Conservation (phyloP, 2,113 vertebrate species). For the Prietella phreatophila region DNA sequence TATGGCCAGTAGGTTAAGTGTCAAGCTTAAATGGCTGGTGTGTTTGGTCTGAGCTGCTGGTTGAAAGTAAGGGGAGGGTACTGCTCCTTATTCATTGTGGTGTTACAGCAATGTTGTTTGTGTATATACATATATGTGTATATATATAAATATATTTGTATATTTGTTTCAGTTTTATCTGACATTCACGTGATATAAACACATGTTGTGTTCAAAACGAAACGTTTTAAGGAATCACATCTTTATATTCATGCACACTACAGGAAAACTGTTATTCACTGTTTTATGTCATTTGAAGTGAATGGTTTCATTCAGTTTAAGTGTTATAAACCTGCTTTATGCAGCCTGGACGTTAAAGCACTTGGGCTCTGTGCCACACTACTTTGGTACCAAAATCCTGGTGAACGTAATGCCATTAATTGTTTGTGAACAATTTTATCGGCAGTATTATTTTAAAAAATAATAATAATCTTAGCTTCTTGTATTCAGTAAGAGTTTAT, state of each 20-base stretch:
- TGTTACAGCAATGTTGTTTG: conserved; percentile 52
- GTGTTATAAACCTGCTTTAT: conserved; percentile 22
- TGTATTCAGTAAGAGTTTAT: not conserved
- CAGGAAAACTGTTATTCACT: conserved; percentile 32
- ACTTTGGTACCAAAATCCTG: conserved; percentile 32
- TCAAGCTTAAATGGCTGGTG: conserved; percentile 25
- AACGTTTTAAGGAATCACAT: conserved; percentile 38
- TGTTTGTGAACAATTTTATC: conserved; percentile 15
- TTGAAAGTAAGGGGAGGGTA: conserved; percentile 75
- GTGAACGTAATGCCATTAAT: conserved; percentile 7
- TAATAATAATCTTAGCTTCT: not conserved
- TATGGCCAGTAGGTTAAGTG: conserved; percentile 58
- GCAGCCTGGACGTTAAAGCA: conserved; percentile 29
- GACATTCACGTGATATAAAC: conserved; percentile 21
- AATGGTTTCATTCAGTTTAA: not conserved
- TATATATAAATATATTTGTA: conserved; percentile 34
- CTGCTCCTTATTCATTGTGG: conserved; percentile 66
- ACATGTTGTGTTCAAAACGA: conserved; percentile 7
- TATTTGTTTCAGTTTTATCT: conserved; percentile 46
- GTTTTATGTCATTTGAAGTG: conserved; percentile 18
- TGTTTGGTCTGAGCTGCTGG: conserved; percentile 50
- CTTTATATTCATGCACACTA: conserved; percentile 38
- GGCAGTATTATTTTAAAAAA: not conserved
- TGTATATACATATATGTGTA: conserved; percentile 31
- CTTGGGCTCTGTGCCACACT: conserved; percentile 4